Evolutionary conservation across 2,113 vertebrate genomes (phyloP), one percentile per base, ranked within the genome.

Genomic region (Anoura caudifer): DNA sequence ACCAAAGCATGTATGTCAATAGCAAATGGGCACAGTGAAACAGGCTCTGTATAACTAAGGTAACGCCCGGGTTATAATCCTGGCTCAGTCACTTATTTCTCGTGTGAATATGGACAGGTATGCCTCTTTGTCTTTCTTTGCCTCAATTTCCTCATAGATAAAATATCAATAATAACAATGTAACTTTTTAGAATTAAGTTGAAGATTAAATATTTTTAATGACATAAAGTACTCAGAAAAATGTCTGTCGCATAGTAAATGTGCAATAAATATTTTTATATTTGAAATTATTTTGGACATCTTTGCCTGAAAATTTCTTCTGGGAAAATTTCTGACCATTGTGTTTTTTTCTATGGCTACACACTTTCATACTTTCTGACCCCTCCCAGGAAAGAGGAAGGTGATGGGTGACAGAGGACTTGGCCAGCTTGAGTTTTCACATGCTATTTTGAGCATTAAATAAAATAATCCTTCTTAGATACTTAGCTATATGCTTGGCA

Each of bases 391-490:
- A 93, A 91, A 82, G 20, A 59, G 4, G 12, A 52, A 43, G 41
- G 9, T 2, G 0, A 33, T 17, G 19, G 24, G 2, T 19, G 13
- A 15, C 1, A 2, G 38, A 41, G 16, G 38, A 61, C 13, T 86
- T 65, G 36, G 22, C 50, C 80, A 85, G 31, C 41, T 67, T 59
- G 52, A 70, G 63, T 94, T 89, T 79, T 91, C 67, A 73, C 43
- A 17, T 77, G 43, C n/a, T 80, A 73, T 82, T 72, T 73, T 84
- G 61, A 87, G 41, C 56, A 84, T 56, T 70, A 79, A 91, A 67
- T 89, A 69, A 83, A 89, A 81, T 91, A 95, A 91, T 95, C 80
- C 38, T 90, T 90, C 2, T 59, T 84, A 94, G 92, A 56, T 45
- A 3, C 41, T 93, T 91, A 73, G 36, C 73, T 91, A 28, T 20